Evolutionary conservation across 2,888 invertebrate species (phyloP).

Genomic region (Lapara coniferarum): DNA sequence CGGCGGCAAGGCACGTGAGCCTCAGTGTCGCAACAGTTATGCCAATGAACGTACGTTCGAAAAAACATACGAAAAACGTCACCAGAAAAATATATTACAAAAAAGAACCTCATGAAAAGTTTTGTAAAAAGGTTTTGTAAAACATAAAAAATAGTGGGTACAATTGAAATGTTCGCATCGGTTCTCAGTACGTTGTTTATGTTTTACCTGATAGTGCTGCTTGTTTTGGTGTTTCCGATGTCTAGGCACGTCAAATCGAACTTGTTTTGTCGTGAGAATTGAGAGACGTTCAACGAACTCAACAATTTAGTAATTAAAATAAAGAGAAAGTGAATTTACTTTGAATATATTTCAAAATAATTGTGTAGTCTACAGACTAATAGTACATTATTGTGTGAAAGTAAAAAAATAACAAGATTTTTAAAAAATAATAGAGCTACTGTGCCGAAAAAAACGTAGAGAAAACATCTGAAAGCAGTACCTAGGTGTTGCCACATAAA

Average conservation of each 20-base stretch:
- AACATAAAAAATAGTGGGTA: constrained; percentile 6
- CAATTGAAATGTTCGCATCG: constrained; percentile 54
- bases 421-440: too few species aligned
- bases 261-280: constrained; percentile 32
- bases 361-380: too few species aligned
- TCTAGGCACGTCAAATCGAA: constrained; percentile 64
- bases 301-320: constrained; percentile 2
- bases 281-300: constrained; percentile 26
- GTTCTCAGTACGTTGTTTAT: constrained; percentile 67
- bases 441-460: neutral
- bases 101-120: neutral
- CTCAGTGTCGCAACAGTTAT: constrained; percentile 50
- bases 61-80: neutral
- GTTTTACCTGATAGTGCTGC: constrained; percentile 68
- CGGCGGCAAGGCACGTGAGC: constrained; percentile 35
- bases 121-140: neutral
- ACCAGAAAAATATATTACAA: neutral
- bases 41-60: constrained; percentile 42
- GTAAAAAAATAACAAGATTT: neutral
- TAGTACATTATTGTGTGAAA: neutral
- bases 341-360: too few species aligned
- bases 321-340: neutral
- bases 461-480: neutral
- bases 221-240: constrained; percentile 69
- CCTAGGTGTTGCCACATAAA: neutral